Evolutionary conservation across 1,140 invertebrate genomes (phyloP).

Genomic region (Drosophila lowei): DNA sequence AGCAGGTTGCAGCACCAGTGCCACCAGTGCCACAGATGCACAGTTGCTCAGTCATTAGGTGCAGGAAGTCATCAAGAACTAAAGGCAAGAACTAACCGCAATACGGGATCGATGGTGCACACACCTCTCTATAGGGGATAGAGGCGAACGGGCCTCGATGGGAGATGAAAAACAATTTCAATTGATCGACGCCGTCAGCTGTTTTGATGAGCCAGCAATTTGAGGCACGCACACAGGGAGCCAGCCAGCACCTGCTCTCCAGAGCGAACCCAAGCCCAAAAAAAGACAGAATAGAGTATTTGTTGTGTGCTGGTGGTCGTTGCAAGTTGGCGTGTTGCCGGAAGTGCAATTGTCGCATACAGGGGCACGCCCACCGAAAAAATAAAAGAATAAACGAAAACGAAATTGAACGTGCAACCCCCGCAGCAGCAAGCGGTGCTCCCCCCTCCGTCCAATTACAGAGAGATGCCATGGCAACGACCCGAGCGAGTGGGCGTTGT

Average conservation of each 20-base stretch:
- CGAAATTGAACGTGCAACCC: constrained; percentile 7
- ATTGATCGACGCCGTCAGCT: constrained; percentile 71
- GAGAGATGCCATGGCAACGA: constrained; percentile 33
- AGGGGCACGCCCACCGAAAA: constrained; percentile 55
- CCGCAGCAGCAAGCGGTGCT: constrained; percentile 12
- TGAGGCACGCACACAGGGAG: constrained; percentile 52
- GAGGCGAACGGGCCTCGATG: not conserved
- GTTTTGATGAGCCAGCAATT: constrained; percentile 68
- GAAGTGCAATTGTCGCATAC: constrained; percentile 77
- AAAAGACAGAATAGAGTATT: constrained; percentile 7
- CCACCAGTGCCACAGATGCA: too few species aligned
- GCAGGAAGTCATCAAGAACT: constrained; percentile 40
- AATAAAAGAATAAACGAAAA: constrained; percentile 10
- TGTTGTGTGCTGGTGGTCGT: constrained; percentile 37
- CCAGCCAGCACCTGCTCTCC: constrained; percentile 55
- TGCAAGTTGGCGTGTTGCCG: constrained; percentile 57
- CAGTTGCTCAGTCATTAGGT: constrained; percentile 32
- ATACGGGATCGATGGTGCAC: constrained; percentile 25
- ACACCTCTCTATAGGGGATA: not conserved
- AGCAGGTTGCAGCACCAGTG: constrained; percentile 14
- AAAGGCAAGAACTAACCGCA: constrained; percentile 35
- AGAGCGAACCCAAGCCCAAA: constrained; percentile 17
- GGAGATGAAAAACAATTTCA: constrained; percentile 36
- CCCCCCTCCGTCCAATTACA: not conserved
- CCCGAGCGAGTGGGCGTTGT: constrained; percentile 10